Evolutionary conservation across 2,113 vertebrate genomes (phyloP).

Genomic region (Ptilorrhoa leucosticta): DNA sequence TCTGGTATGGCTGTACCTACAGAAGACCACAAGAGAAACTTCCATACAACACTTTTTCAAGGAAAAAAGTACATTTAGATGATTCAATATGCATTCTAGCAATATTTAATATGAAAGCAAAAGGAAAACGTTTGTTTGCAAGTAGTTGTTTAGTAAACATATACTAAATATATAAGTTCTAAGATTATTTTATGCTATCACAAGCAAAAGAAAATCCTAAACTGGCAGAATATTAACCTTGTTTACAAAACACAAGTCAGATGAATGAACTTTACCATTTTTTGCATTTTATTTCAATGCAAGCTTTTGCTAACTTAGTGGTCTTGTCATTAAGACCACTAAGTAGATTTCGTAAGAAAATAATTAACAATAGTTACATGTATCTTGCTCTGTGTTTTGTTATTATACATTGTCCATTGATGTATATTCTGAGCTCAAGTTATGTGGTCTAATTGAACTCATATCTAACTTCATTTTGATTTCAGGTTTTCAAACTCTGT

Average conservation of each 20-base stretch:
- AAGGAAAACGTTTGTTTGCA: background rate
- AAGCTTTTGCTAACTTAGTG: background rate
- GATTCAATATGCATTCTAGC: background rate
- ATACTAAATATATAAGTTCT: background rate
- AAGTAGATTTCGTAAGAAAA: background rate
- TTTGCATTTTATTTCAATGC: background rate
- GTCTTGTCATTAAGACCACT: background rate
- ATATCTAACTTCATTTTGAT: background rate
- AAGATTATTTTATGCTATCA: background rate
- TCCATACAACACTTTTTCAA: background rate
- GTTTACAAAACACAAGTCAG: background rate
- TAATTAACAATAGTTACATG: background rate
- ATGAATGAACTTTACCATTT: background rate
- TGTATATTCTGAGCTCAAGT: background rate
- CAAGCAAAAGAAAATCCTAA: background rate
- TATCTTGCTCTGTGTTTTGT: background rate
- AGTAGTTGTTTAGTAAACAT: background rate
- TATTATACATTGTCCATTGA: background rate
- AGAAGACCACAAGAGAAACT: background rate
- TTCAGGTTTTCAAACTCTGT: background rate
- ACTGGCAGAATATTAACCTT: background rate
- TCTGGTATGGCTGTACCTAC: background rate
- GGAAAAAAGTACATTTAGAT: background rate
- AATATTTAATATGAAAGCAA: background rate
- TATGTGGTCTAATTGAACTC: background rate